Evolutionary conservation across 2,113 vertebrate genomes (phyloP).

Genomic region (Dascyllus trimaculatus): DNA sequence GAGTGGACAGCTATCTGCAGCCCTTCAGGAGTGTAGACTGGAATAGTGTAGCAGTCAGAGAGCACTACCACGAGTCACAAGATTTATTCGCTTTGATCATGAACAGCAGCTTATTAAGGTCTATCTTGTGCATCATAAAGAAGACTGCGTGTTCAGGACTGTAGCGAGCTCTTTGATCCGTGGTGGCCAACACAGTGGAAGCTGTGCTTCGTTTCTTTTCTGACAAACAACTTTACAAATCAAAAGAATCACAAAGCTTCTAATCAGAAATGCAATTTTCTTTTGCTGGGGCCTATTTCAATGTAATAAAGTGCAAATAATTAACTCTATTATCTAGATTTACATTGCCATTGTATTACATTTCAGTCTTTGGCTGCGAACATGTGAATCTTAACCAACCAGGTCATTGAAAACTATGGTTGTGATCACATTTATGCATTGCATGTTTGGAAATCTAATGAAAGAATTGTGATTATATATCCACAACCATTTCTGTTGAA

Average conservation of each 20-base stretch:
- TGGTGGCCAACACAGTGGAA: neutral
- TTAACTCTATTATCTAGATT: conserved; percentile 9
- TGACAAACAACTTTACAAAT: conserved; percentile 33
- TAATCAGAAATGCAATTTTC: neutral
- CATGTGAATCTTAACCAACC: neutral
- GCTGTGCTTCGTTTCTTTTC: neutral
- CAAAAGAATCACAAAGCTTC: conserved; percentile 10
- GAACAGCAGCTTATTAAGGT: conserved; percentile 32
- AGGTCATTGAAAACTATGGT: neutral
- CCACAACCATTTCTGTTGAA: no score
- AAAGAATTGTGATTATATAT: neutral
- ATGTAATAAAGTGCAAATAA: conserved; percentile 19
- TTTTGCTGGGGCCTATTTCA: neutral
- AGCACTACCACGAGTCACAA: conserved; percentile 24
- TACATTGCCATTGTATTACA: neutral
- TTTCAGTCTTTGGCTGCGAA: conserved; percentile 9
- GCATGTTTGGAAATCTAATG: neutral
- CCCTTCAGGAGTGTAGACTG: conserved; percentile 8
- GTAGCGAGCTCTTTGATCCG: conserved; percentile 28
- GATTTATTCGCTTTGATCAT: conserved; percentile 62
- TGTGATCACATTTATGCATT: neutral
- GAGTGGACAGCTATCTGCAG: neutral
- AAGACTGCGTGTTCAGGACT: conserved; percentile 13
- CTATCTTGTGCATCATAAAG: conserved; percentile 26
- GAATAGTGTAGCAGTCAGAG: conserved; percentile 24